These are phyloP conservation scores for Canis aureus DNA, from an alignment of 2,113 vertebrate genomes.

Conservation along the genomic window DNA sequence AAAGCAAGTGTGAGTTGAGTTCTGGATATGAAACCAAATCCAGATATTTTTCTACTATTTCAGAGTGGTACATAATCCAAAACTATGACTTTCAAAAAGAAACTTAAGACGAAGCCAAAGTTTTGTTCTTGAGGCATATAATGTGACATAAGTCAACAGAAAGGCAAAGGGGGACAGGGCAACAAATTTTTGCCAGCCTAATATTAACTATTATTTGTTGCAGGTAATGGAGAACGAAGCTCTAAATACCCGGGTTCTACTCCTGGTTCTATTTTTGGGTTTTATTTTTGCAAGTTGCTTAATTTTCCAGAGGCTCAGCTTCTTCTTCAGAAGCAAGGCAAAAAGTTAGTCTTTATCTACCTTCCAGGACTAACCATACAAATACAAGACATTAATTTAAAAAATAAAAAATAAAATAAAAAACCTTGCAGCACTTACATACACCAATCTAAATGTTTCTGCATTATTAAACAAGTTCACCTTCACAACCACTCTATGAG, in stretches of 20 bases:
- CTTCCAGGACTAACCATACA: background rate
- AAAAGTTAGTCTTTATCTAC: background rate
- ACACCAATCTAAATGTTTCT: background rate
- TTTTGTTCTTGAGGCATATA: slow-evolving; percentile 14
- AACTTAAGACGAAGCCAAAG: background rate
- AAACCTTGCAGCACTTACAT: background rate
- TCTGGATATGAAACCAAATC: background rate
- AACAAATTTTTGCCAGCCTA: background rate
- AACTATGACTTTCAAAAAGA: background rate
- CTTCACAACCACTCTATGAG: background rate
- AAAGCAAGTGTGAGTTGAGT: slow-evolving; percentile 19
- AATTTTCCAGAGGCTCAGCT: slow-evolving; percentile 32
- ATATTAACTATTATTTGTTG: background rate
- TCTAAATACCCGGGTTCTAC: background rate
- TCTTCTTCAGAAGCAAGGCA: slow-evolving; percentile 12
- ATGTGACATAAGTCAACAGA: background rate
- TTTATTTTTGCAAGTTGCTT: slow-evolving; percentile 33
- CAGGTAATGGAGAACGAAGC: background rate
- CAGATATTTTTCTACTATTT: background rate
- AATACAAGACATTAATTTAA: background rate
- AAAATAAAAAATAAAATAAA: background rate
- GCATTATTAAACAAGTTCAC: background rate
- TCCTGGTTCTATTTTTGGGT: background rate
- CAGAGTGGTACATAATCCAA: background rate
- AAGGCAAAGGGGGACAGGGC: background rate